Conservation (phyloP, 2,888 invertebrate genomes). For the Artemia sp. region DNA sequence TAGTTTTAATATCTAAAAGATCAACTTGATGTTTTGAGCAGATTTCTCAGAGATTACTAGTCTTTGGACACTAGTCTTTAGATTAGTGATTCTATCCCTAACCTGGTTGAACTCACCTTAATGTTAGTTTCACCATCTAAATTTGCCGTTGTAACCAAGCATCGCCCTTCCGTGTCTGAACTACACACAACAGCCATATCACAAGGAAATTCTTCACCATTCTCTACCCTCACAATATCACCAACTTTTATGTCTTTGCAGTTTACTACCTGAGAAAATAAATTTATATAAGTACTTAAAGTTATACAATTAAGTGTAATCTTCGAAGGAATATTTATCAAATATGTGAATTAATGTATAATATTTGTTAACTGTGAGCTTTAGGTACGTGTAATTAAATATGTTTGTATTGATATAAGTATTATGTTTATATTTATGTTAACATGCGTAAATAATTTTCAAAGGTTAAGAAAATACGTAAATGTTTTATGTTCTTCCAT, state of each 20-base stretch:
- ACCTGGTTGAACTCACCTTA: constrained; percentile 39
- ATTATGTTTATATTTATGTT: background rate
- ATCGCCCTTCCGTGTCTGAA: constrained; percentile 48
- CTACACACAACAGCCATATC: constrained; percentile 56
- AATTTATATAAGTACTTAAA: background rate
- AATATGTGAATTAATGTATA: constrained; percentile 19
- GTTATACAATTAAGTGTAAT: constrained; percentile 11
- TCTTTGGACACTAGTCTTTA: too few species aligned
- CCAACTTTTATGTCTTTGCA: constrained; percentile 51
- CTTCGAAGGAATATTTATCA: constrained; percentile 8
- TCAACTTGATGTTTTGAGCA: too few species aligned
- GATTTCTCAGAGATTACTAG: too few species aligned
- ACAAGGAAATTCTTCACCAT: constrained; percentile 60
- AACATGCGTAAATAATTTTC: background rate
- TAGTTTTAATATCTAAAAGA: too few species aligned
- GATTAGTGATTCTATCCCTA: too few species aligned
- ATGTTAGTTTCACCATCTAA: constrained; percentile 65
- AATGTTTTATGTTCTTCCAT: background rate
- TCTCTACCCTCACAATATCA: constrained; percentile 50
- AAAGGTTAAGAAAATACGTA: background rate
- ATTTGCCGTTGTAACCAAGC: constrained; percentile 68
- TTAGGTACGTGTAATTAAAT: background rate
- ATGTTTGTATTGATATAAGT: constrained; percentile 17
- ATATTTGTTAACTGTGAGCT: too few species aligned
- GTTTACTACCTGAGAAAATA: constrained; percentile 36